These are phyloP conservation scores for Empis livida DNA, from an alignment of 2,888 invertebrate genomes.

Conservation along the genomic window DNA sequence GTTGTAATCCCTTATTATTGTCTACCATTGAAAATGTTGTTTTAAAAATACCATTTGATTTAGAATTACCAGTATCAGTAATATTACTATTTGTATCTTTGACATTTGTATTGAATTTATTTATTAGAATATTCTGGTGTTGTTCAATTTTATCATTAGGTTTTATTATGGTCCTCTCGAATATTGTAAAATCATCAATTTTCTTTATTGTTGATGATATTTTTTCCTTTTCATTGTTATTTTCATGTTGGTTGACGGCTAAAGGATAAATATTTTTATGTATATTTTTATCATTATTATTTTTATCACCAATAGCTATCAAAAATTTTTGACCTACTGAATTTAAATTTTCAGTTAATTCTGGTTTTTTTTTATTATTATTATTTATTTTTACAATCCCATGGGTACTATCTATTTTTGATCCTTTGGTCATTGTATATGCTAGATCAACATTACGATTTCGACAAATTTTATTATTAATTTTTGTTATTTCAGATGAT, in stretches of 20 bases:
- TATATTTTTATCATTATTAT: not conserved
- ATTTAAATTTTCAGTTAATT: not conserved
- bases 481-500: not conserved
- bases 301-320: not conserved
- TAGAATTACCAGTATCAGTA: not conserved
- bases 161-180: too few relatives aligned
- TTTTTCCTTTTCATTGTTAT: too few relatives aligned
- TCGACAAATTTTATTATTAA: conserved; percentile 27
- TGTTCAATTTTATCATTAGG: not conserved
- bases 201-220: not conserved
- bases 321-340: not conserved
- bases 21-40: not conserved
- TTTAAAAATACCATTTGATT: not conserved
- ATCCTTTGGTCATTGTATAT: conserved; percentile 21
- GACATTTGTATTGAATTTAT: not conserved
- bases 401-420: not conserved
- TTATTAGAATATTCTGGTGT: too few relatives aligned
- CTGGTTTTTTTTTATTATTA: not conserved
- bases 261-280: not conserved
- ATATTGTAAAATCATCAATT: too few relatives aligned
- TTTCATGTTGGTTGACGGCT: not conserved
- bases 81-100: not conserved
- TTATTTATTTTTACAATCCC: not conserved
- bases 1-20: not conserved
- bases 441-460: conserved; percentile 38